These are phyloP conservation scores for Drosophila meridionalis DNA, from an alignment of 2,888 invertebrate species.

Conservation along the genomic window DNA sequence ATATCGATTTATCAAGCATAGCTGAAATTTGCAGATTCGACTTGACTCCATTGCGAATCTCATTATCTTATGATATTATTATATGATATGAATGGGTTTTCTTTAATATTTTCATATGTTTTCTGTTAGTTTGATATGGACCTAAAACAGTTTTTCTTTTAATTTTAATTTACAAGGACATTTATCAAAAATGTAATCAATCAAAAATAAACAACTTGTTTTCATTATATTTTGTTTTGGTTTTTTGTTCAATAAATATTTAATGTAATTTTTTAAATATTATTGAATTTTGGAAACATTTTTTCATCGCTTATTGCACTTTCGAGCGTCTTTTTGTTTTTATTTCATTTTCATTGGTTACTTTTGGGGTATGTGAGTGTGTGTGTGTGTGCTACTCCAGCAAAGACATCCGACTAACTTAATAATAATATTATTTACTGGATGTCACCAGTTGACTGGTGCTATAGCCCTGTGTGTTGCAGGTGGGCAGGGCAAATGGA, in stretches of 20 bases:
- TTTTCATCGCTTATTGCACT: slow-evolving; percentile 68
- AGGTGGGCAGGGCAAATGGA: slow-evolving; percentile 95
- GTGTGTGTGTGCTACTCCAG: neutral
- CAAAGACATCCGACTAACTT: slow-evolving; percentile 50
- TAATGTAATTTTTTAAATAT: slow-evolving; percentile 27
- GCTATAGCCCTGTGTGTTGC: slow-evolving; percentile 93
- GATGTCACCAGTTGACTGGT: slow-evolving; percentile 91
- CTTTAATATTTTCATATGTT: slow-evolving; percentile 1
- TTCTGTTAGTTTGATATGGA: slow-evolving; percentile 47
- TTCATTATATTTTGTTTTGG: slow-evolving; percentile 24
- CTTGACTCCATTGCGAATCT: neutral
- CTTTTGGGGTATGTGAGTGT: slow-evolving; percentile 10
- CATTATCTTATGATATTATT: slow-evolving; percentile 35
- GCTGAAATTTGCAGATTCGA: slow-evolving; percentile 18
- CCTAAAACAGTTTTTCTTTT: slow-evolving; percentile 17
- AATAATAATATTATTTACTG: slow-evolving; percentile 88
- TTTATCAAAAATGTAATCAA: slow-evolving; percentile 39
- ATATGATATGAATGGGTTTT: slow-evolving; percentile 47
- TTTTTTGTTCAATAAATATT: slow-evolving; percentile 45
- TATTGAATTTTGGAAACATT: slow-evolving; percentile 65
- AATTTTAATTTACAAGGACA: slow-evolving; percentile 45
- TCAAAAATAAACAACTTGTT: slow-evolving; percentile 48
- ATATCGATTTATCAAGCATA: slow-evolving; percentile 48
- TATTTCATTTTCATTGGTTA: slow-evolving; percentile 38
- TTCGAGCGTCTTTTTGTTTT: slow-evolving; percentile 67